A percentile compares a stretch with the other conserved stretches of the same genome.
Conservation (phyloP, 2,797 vertebrate species). For the Remorina albescens region DNA sequence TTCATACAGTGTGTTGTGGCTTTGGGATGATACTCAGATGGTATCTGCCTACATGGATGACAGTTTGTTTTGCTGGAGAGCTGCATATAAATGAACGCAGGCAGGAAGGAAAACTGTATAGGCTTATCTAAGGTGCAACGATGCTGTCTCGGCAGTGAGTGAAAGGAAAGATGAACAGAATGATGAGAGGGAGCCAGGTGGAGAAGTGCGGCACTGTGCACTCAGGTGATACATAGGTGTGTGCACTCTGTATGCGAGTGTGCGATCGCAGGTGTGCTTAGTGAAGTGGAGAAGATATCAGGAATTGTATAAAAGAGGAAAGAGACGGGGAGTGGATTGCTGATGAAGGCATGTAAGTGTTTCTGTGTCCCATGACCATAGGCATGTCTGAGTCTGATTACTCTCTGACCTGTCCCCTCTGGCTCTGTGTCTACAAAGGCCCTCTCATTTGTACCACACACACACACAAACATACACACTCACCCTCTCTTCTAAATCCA, state of each 20-base stretch:
- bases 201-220: conserved; percentile 35
- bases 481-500: conserved; percentile 61
- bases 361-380: conserved; percentile 48
- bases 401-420: conserved; percentile 69
- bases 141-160: conserved; percentile 48
- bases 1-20: conserved; percentile 67
- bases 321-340: conserved; percentile 37
- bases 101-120: conserved; percentile 42
- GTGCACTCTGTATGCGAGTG: conserved; percentile 34
- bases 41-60: conserved; percentile 63
- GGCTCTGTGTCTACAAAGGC: conserved; percentile 58
- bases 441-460: conserved; percentile 55
- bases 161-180: conserved; percentile 55
- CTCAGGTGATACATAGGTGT: conserved; percentile 52
- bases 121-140: conserved; percentile 65
- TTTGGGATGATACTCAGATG: conserved; percentile 69
- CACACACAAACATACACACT: conserved; percentile 3
- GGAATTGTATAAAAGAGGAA: conserved; percentile 32
- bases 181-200: conserved; percentile 60
- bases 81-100: conserved; percentile 72
- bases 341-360: conserved; percentile 53
- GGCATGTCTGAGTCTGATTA: conserved; percentile 64
- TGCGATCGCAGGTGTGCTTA: conserved; percentile 52
- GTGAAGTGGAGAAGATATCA: conserved; percentile 36
- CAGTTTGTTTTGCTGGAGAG: conserved; percentile 73